Evolutionary conservation across 2,888 invertebrate genomes (phyloP).

Genomic region (Epirrhoe alternata): DNA sequence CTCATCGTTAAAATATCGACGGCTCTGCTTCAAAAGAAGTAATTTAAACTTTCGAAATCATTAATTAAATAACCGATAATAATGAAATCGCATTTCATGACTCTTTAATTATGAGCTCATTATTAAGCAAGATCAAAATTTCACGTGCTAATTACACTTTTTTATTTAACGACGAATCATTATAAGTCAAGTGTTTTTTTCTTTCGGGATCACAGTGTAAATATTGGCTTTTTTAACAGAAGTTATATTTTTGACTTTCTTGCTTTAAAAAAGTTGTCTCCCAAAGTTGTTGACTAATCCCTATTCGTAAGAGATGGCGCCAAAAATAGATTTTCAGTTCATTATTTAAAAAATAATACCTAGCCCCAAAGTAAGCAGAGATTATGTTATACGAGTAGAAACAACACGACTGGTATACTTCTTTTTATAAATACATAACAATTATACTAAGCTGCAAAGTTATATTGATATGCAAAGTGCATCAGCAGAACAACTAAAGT

Average conservation of each 20-base stretch:
- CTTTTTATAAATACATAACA: no score
- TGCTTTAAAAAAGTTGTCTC: no score
- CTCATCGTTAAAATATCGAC: slow-evolving; percentile 8
- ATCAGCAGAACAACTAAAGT: slow-evolving; percentile 22
- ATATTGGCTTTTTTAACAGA: no score
- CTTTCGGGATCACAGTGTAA: neutral
- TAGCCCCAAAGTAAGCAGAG: no score
- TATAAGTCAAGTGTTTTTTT: neutral
- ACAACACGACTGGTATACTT: no score
- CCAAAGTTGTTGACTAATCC: no score
- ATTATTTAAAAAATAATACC: no score
- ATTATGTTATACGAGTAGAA: no score
- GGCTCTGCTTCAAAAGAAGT: slow-evolving; percentile 5
- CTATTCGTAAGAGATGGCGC: no score
- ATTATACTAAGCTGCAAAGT: no score
- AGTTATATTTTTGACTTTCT: no score
- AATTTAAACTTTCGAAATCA: slow-evolving; percentile 17
- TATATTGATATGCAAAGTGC: slow-evolving; percentile 38
- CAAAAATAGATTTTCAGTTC: no score
- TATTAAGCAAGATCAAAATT: neutral
- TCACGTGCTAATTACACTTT: slow-evolving; percentile 7
- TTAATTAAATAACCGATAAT: slow-evolving; percentile 6
- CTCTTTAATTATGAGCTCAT: slow-evolving; percentile 4
- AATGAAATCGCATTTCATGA: slow-evolving; percentile 8
- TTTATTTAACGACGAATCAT: neutral